Evolutionary conservation across 2,888 invertebrate species (phyloP).

Genomic region (Nasonovia ribisnigri): DNA sequence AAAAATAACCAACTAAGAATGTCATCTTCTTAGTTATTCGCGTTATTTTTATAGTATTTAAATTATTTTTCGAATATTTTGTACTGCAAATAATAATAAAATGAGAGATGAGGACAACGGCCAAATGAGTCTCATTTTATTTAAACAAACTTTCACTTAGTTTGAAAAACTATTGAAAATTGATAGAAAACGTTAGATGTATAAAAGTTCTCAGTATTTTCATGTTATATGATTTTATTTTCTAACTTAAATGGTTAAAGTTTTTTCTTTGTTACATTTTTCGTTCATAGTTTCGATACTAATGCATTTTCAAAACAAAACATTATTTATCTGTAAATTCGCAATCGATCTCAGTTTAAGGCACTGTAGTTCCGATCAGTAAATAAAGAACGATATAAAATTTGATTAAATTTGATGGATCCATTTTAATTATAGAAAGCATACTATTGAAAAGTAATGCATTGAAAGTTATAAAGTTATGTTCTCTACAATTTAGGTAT

Average conservation of each 20-base stretch:
- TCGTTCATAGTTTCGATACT: neutral
- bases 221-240: constrained; percentile 35
- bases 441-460: neutral
- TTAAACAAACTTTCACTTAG: constrained; percentile 1
- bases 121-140: neutral
- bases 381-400: neutral
- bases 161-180: constrained; percentile 39
- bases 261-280: constrained; percentile 24
- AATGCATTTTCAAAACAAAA: constrained; percentile 31
- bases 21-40: too few relatives aligned
- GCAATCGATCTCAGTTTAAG: constrained; percentile 21
- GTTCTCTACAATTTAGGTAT: neutral
- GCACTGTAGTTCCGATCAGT: neutral
- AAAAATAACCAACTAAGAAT: neutral
- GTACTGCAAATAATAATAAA: neutral
- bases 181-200: constrained; percentile 38
- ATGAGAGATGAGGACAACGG: neutral
- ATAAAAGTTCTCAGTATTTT: constrained; percentile 34
- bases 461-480: neutral
- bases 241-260: constrained; percentile 40
- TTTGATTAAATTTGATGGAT: neutral
- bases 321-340: constrained; percentile 14
- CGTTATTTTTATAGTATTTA: neutral
- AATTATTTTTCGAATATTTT: neutral
- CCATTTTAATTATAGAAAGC: neutral